Evolutionary conservation across 2,888 invertebrate species (phyloP).

Genomic region (Xestia xanthographa): DNA sequence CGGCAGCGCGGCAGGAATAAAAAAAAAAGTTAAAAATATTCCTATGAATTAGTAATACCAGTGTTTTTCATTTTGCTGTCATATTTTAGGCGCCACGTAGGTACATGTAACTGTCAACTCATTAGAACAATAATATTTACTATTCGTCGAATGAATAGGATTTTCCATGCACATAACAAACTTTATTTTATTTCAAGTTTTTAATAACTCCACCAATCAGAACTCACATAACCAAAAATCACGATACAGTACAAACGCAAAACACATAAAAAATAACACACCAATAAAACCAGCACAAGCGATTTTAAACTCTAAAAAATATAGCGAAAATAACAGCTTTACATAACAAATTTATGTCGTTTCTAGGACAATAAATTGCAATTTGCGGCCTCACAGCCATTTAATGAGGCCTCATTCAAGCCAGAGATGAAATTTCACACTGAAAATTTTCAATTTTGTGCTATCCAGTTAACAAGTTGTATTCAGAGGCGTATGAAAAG

Average conservation of each 20-base stretch:
- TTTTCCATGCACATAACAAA: background rate
- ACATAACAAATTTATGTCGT: constrained; percentile 65
- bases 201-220: background rate
- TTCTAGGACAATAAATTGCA: constrained; percentile 72
- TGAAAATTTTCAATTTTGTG: constrained; percentile 77
- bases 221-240: background rate
- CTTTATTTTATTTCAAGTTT: background rate
- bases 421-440: constrained; percentile 67
- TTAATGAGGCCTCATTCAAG: constrained; percentile 70
- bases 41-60: too few relatives aligned
- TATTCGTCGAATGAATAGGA: background rate
- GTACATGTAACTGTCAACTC: background rate
- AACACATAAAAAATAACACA: constrained; percentile 27
- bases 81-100: too few relatives aligned
- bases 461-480: constrained; percentile 66
- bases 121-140: background rate
- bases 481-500: constrained; percentile 61
- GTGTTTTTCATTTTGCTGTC: too few relatives aligned
- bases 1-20: too few relatives aligned
- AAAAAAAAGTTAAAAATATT: too few relatives aligned
- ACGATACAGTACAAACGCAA: background rate
- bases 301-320: constrained; percentile 46
- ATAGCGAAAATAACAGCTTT: constrained; percentile 52
- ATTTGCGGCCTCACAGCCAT: constrained; percentile 67
- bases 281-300: constrained; percentile 39